Conservation (phyloP, 2,113 vertebrate species). For the Diglossa brunneiventris region DNA sequence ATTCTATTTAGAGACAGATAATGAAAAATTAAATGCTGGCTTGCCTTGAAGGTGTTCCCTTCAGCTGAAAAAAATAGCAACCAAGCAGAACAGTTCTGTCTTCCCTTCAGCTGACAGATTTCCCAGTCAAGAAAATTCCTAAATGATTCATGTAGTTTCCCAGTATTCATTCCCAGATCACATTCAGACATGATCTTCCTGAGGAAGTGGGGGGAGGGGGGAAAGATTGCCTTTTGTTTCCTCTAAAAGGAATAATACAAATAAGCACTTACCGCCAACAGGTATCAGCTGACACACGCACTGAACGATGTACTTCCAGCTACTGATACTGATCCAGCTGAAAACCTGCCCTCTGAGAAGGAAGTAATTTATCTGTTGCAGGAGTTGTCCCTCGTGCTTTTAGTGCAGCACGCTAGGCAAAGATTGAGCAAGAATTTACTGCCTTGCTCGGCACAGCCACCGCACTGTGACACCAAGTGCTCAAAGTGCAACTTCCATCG, state of each 20-base stretch:
- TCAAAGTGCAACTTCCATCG: accelerated
- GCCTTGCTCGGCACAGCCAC: not conserved
- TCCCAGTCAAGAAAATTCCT: not conserved
- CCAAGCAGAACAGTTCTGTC: not conserved
- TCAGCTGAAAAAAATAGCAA: not conserved
- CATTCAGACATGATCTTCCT: not conserved
- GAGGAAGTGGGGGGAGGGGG: too few species aligned
- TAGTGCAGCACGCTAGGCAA: accelerated
- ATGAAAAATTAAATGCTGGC: not conserved
- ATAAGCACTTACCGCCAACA: not conserved
- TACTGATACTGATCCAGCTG: not conserved
- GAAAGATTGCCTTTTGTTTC: not conserved
- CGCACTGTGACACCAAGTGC: accelerated
- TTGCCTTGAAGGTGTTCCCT: not conserved
- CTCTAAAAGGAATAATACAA: not conserved
- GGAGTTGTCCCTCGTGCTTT: not conserved
- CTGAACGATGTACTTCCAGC: not conserved
- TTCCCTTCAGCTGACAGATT: not conserved
- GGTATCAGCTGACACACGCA: not conserved
- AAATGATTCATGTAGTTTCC: not conserved
- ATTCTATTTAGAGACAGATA: not conserved
- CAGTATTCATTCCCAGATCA: not conserved
- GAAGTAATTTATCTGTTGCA: not conserved
- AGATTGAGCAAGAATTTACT: not conserved
- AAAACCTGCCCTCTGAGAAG: not conserved